Conservation (phyloP, 2,888 invertebrate species). For the Phymatocera aterrima region DNA sequence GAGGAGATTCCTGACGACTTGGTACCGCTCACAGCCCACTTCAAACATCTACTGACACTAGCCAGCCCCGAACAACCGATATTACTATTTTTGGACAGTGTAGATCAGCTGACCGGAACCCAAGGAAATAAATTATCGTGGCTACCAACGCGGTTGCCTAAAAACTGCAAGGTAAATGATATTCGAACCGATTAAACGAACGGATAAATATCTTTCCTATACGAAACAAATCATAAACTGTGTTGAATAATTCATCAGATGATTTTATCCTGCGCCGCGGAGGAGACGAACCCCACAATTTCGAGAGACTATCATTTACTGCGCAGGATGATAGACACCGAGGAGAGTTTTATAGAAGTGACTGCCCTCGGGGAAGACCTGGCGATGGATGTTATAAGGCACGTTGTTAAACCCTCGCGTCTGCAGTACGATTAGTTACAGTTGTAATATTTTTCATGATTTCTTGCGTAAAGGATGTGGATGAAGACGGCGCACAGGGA, state of each 20-base stretch:
- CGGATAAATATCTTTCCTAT: not conserved
- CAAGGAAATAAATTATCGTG: slow-evolving; percentile 97
- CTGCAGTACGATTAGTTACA: not conserved
- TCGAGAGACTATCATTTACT: slow-evolving; percentile 92
- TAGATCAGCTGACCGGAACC: slow-evolving; percentile 96
- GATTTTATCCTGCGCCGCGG: slow-evolving; percentile 93
- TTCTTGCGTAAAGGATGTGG: slow-evolving; percentile 84
- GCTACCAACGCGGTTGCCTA: slow-evolving; percentile 94
- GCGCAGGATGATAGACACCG: slow-evolving; percentile 91
- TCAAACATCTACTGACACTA: slow-evolving; percentile 93
- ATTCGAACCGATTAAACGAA: not conserved
- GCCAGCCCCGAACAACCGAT: slow-evolving; percentile 91
- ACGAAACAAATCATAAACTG: not conserved
- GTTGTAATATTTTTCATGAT: not conserved
- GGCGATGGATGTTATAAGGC: slow-evolving; percentile 91
- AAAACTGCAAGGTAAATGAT: slow-evolving; percentile 87
- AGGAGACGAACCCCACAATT: slow-evolving; percentile 90
- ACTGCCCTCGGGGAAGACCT: slow-evolving; percentile 93
- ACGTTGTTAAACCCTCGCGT: slow-evolving; percentile 42
- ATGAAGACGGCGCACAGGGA: slow-evolving; percentile 93
- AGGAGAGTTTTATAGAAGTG: slow-evolving; percentile 93
- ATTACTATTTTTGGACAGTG: slow-evolving; percentile 94
- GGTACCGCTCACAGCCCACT: slow-evolving; percentile 96
- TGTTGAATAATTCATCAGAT: slow-evolving; percentile 78
- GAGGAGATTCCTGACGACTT: slow-evolving; percentile 97